Percentiles rank a stretch among this genome's conserved stretches.
phyloP scores from a whole-genome alignment of 2,888 invertebrate genomes.

The Rotaria sp. region DNA sequence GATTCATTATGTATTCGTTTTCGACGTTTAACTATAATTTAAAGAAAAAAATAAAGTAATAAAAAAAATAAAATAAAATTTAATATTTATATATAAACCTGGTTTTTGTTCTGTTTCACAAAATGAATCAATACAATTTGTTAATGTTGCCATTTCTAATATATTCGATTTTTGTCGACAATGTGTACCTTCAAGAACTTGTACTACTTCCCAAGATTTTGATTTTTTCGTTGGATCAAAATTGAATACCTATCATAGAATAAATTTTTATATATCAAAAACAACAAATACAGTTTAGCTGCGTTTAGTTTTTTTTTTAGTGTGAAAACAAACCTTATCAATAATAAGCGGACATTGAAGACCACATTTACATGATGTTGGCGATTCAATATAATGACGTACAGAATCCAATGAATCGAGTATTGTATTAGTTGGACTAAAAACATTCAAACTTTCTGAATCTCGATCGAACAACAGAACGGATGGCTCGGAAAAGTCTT shows the following conservation, averaged over 20 bases:
- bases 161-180: constrained; percentile 26
- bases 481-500: too few species aligned
- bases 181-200: constrained; percentile 24
- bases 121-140: constrained; percentile 32
- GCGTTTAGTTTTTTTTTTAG: not conserved
- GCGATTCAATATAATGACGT: constrained; percentile 79
- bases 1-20: not conserved
- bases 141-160: constrained; percentile 23
- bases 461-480: too few species aligned
- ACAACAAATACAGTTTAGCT: too few species aligned
- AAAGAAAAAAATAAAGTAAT: not conserved
- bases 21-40: not conserved
- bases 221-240: not conserved
- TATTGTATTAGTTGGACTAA: constrained; percentile 82
- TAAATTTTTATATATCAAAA: too few species aligned
- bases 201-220: constrained; percentile 14
- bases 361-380: constrained; percentile 93
- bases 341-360: constrained; percentile 86
- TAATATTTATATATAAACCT: not conserved
- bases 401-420: constrained; percentile 78
- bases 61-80: not conserved
- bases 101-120: not conserved
- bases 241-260: constrained; percentile 67
- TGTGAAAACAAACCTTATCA: constrained; percentile 63
- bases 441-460: constrained; percentile 56